Conservation (phyloP, 2,797 vertebrate species). For the Bufotes viridis region DNA sequence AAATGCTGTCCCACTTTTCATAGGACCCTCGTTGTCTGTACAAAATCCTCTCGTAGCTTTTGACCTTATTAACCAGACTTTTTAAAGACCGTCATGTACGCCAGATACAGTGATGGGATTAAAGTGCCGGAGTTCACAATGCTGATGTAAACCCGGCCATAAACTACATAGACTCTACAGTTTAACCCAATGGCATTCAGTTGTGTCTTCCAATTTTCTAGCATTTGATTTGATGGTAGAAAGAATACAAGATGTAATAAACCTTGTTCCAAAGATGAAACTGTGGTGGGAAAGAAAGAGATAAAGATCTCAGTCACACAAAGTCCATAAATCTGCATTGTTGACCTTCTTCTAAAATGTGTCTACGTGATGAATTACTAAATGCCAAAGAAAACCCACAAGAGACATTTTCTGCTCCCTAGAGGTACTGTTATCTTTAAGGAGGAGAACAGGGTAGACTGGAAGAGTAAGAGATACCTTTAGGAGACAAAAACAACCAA, state of each 20-base stretch:
- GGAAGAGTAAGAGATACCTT: not conserved
- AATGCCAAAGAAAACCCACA: not conserved
- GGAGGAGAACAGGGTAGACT: not conserved
- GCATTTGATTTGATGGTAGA: not conserved
- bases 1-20: too few relatives aligned
- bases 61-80: too few relatives aligned
- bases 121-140: too few relatives aligned
- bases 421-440: not conserved
- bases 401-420: not conserved
- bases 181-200: not conserved
- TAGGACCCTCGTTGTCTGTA: too few relatives aligned
- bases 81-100: too few relatives aligned
- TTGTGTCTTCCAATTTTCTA: not conserved
- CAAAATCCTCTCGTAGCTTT: too few relatives aligned
- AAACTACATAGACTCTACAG: not conserved
- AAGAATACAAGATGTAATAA: not conserved
- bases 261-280: not conserved
- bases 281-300: slow-evolving; percentile 12
- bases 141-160: too few relatives aligned
- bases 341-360: not conserved
- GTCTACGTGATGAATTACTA: not conserved
- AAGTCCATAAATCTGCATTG: not conserved
- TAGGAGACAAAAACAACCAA: not conserved
- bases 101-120: too few relatives aligned
- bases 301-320: not conserved